Evolutionary conservation across 2,113 vertebrate species (phyloP), one percentile per base, ranked within the genome.

Genomic region (Ascaphus truei): DNA sequence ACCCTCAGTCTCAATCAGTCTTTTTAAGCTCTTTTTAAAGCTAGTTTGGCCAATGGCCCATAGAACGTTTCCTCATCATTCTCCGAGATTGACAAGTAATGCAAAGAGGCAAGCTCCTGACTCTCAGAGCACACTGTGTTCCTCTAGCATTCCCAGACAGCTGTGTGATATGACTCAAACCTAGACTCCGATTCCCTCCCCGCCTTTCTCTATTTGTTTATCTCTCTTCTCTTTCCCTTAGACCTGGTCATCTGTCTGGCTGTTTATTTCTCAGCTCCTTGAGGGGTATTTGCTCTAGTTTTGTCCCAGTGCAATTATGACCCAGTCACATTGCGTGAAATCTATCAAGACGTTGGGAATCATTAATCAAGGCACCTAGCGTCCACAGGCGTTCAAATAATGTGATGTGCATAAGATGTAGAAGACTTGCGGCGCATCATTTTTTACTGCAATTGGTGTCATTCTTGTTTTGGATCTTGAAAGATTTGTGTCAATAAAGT

Each of bases 261-360:
- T 55, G 26, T 31, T 16, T 15, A 26, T 27, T 31, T 7, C 12
- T 13, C 9, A 9, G 13, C 10, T 55, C 51, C 51, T 31, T 16
- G 12, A 31, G 51, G 51, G 51, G 13, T 31, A 52, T 9, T 52
- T 52, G 13, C 20, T 23, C 15, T 7, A 15, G 10, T 55, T 55
- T 55, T 55, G 29, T 55, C 51, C 51, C 27, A 55, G 31, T 31
- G 51, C 51, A 55, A 31, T 55, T 55, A 55, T 31, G 51, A 55
- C 51, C 26, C 26, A 31, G 51, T 31, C 51, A 18, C 29, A 31
- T 27, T 55, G 51, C 11, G 27, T 55, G 51, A 31, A 55, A 31
- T 55, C 51, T 55, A 31, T 55, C 29, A 55, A 55, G 26, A 27
- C 15, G 51, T 31, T 31, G 29, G 15, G 27, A 31, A n/a, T 23